Base-by-base conservation (phyloP, 2,888 invertebrate species). In the Agrotis segetum region DNA sequence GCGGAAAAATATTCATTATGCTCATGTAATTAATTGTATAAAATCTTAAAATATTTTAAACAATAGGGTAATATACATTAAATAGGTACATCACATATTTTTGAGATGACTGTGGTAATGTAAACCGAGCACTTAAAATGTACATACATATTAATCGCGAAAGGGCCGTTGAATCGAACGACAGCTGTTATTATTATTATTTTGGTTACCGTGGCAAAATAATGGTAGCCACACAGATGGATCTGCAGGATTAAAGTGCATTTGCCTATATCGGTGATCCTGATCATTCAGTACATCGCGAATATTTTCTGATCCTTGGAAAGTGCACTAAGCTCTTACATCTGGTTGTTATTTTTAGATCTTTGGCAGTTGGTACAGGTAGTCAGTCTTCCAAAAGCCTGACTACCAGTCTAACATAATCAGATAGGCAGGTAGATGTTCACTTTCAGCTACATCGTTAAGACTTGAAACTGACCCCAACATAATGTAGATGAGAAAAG, bases 51-150 rank as follows among this genome's bases (percentile, higher is more conserved):
- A 44, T 21, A 16, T 29, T 61, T 9, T 13, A 40, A 71, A 72
- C 65, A 74, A 74, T 64, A n/a, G 46, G 21, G n/a, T 56, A 24
- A 19, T 9, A 21, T 58, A 24, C 11, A 62, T 61, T 16, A 19
- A 40, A 55, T 34, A n/a, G n/a, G n/a, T n/a, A n/a, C 9, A 21
- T 17, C 5, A 34, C 34, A 34, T 46, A 46, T 34, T 50, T 44
- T 52, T 44, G 3, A 63, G 6, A 7, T n/a, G 21, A 47, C 13
- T 49, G 14, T 13, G 3, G 24, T 29, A 29, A 29, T 3, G 24
- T 29, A 29, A 29, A 29, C 24, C 24, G 24, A 29, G 24, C 24
- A 3, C 24, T 29, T 3, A 29, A 29, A 29, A 29, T 29, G 24
- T 29, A 29, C 24, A 29, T 29, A 29, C n/a, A n/a, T n/a, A n/a